phyloP scores from a whole-genome alignment of 1,140 invertebrate genomes.

The Paramacrobiotus metropolitanus region DNA sequence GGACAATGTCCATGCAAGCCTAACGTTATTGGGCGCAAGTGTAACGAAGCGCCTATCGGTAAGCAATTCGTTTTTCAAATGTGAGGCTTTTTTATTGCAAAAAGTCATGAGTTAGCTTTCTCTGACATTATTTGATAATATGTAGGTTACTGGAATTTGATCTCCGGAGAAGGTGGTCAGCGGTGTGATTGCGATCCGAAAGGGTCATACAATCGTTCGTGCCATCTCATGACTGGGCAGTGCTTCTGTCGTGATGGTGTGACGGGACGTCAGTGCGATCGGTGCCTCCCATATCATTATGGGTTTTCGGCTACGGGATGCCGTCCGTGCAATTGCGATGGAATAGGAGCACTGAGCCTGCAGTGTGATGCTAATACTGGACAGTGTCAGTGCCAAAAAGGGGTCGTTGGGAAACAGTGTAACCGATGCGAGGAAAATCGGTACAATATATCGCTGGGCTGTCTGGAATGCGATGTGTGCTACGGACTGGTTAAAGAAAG shows the following conservation, averaged over 20 bases:
- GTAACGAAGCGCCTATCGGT: slow-evolving; percentile 60
- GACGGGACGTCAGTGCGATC: slow-evolving; percentile 55
- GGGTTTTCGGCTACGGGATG: slow-evolving; percentile 35
- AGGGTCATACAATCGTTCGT: slow-evolving; percentile 58
- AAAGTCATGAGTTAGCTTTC: too few species aligned
- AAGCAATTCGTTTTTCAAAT: too few species aligned
- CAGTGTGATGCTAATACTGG: slow-evolving; percentile 56
- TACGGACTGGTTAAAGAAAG: slow-evolving; percentile 76
- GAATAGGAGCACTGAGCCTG: slow-evolving; percentile 52
- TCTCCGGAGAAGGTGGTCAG: slow-evolving; percentile 37
- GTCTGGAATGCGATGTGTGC: slow-evolving; percentile 61
- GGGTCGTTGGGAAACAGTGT: slow-evolving; percentile 57
- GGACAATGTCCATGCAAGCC: slow-evolving; percentile 65
- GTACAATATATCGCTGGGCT: slow-evolving; percentile 64
- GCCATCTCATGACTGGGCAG: slow-evolving; percentile 51
- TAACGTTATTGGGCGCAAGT: slow-evolving; percentile 64
- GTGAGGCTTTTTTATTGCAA: too few species aligned
- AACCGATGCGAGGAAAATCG: slow-evolving; percentile 58
- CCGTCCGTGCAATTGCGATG: slow-evolving; percentile 56
- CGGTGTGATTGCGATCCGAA: slow-evolving; percentile 60
- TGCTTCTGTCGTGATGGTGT: slow-evolving; percentile 53
- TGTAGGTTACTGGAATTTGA: slow-evolving; percentile 58
- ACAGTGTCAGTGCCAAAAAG: slow-evolving; percentile 59
- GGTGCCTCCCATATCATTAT: slow-evolving; percentile 28
- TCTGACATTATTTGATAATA: too few species aligned